Conservation (phyloP, 2,113 vertebrate genomes). For the Vireo altiloquus region DNA sequence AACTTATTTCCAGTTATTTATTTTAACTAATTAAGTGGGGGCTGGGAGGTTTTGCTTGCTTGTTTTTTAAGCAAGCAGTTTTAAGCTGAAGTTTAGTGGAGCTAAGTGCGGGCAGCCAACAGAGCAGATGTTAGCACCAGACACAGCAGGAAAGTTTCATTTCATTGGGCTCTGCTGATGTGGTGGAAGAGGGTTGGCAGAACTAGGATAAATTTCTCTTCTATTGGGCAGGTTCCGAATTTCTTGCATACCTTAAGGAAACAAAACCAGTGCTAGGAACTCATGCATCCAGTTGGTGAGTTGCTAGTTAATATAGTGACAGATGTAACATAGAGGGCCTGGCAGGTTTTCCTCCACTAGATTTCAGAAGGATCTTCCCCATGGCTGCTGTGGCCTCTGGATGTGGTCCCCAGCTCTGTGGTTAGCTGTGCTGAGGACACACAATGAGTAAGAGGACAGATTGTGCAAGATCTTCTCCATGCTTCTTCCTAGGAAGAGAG, state of each 20-base stretch:
- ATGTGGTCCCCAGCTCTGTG: conserved; percentile 1
- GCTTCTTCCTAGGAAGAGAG: background rate
- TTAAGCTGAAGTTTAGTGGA: background rate
- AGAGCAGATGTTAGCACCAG: background rate
- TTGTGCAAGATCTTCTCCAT: conserved; percentile 32
- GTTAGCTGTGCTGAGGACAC: background rate
- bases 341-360: background rate
- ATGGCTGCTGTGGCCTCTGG: background rate
- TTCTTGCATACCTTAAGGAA: background rate
- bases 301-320: background rate
- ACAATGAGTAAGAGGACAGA: conserved; percentile 18
- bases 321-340: background rate
- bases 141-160: background rate
- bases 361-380: background rate
- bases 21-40: background rate
- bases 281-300: background rate
- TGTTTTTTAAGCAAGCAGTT: background rate
- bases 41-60: background rate
- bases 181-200: background rate
- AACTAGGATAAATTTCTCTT: background rate
- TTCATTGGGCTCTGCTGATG: background rate
- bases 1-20: background rate
- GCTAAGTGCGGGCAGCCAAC: background rate
- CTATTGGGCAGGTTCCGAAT: background rate
- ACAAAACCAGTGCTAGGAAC: background rate